A percentile compares a stretch with the other conserved stretches of the same genome.
These are phyloP conservation scores for Leptinotarsa texana DNA, from an alignment of 1,140 invertebrate genomes.

Conservation along the genomic window DNA sequence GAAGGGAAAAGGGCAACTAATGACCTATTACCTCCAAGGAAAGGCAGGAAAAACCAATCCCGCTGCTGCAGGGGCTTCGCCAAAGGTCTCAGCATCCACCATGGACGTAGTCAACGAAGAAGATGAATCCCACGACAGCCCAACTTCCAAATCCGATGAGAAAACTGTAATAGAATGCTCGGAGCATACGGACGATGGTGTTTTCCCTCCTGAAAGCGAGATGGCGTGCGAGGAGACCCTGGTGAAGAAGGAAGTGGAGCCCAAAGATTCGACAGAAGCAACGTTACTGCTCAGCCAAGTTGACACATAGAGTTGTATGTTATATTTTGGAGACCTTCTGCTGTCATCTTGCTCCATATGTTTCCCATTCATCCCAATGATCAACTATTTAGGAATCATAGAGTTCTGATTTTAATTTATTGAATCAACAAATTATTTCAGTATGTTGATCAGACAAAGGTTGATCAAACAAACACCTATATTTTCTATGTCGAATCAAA, in stretches of 20 bases:
- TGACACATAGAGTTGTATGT: slow-evolving; percentile 21
- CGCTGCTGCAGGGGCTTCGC: slow-evolving; percentile 50
- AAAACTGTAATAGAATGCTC: slow-evolving; percentile 54
- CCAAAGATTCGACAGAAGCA: slow-evolving; percentile 35
- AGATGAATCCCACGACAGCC: slow-evolving; percentile 50
- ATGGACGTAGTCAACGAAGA: slow-evolving; percentile 52
- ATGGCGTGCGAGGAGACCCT: slow-evolving; percentile 24
- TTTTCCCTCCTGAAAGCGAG: slow-evolving; percentile 36
- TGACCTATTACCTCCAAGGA: slow-evolving; percentile 91
- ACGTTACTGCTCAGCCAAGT: slow-evolving; percentile 38
- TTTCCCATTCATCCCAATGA: too few species aligned
- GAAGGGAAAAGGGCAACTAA: slow-evolving; percentile 93
- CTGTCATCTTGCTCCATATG: too few species aligned
- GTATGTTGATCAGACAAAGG: too few species aligned
- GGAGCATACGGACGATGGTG: slow-evolving; percentile 47
- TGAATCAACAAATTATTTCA: too few species aligned
- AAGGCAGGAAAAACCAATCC: slow-evolving; percentile 66
- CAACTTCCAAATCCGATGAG: slow-evolving; percentile 52
- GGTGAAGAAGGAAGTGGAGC: slow-evolving; percentile 32
- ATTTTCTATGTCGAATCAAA: too few species aligned
- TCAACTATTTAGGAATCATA: too few species aligned
- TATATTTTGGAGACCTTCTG: neutral
- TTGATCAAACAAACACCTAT: too few species aligned
- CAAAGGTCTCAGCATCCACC: slow-evolving; percentile 2
- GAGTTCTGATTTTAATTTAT: too few species aligned